Percentiles rank a stretch among this genome's conserved stretches.
phyloP scores from a whole-genome alignment of 2,113 vertebrate species.

The Glaucidium brasilianum region DNA sequence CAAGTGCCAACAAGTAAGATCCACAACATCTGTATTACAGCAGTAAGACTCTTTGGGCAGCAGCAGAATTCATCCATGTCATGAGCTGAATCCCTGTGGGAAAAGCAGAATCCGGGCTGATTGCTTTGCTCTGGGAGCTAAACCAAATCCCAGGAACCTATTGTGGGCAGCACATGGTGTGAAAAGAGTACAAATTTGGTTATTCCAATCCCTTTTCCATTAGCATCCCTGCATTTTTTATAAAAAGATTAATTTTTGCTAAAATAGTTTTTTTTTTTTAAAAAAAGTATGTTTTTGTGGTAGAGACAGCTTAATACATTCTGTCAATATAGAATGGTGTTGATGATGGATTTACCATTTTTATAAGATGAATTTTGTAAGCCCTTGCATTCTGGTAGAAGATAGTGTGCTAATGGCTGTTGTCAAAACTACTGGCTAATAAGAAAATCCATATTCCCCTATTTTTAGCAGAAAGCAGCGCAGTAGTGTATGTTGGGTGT shows the following conservation, averaged over 20 bases:
- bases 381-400: background rate
- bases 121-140: background rate
- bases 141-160: background rate
- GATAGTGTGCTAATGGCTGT: background rate
- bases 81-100: background rate
- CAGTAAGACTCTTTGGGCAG: background rate
- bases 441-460: background rate
- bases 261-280: background rate
- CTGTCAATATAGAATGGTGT: background rate
- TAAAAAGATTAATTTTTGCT: background rate
- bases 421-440: background rate
- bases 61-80: background rate
- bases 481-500: accelerated
- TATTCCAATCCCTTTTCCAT: background rate
- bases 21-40: background rate
- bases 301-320: background rate
- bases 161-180: background rate
- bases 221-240: background rate
- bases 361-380: background rate
- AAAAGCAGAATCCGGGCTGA: background rate
- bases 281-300: background rate
- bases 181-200: background rate
- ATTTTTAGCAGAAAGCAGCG: background rate
- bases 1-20: background rate
- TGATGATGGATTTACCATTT: background rate